Conservation (phyloP, 2,113 vertebrate genomes). For the Colius striatus region DNA sequence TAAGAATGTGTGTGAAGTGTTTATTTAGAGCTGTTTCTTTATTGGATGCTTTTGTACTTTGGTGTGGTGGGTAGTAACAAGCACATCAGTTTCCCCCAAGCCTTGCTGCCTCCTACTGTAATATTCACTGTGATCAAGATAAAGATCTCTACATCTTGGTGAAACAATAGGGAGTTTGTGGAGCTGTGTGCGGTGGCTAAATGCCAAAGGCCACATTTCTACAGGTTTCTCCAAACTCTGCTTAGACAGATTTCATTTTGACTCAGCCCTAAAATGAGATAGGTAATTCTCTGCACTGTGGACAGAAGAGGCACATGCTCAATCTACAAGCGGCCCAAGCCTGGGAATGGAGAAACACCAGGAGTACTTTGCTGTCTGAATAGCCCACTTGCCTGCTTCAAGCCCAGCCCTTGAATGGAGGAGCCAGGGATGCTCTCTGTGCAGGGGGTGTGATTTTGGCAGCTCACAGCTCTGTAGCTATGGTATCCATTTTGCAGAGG, state of each 20-base stretch:
- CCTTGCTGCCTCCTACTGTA: conserved; percentile 47
- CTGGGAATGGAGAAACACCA: not conserved
- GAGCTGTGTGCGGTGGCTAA: not conserved
- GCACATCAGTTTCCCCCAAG: conserved; percentile 9
- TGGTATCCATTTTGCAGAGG: not conserved
- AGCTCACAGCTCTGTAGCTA: not conserved
- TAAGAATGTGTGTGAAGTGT: not conserved
- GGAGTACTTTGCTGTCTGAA: not conserved
- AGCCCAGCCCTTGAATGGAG: not conserved
- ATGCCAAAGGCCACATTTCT: not conserved
- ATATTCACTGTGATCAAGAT: conserved; percentile 20
- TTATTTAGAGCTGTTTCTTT: conserved; percentile 1
- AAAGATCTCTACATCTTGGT: conserved; percentile 47
- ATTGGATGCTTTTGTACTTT: not conserved
- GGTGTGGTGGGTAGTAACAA: not conserved
- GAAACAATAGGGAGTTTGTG: not conserved
- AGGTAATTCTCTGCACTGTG: not conserved
- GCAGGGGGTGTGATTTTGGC: not conserved
- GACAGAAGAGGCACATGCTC: not conserved
- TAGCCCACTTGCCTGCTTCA: not conserved
- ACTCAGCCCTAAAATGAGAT: conserved; percentile 21
- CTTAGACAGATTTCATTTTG: conserved; percentile 40
- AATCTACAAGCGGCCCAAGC: not conserved
- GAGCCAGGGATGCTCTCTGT: not conserved
- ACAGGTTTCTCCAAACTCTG: conserved; percentile 18